These are phyloP conservation scores for Rhagoletis zephyria DNA, from an alignment of 1,140 invertebrate species.

Conservation along the genomic window DNA sequence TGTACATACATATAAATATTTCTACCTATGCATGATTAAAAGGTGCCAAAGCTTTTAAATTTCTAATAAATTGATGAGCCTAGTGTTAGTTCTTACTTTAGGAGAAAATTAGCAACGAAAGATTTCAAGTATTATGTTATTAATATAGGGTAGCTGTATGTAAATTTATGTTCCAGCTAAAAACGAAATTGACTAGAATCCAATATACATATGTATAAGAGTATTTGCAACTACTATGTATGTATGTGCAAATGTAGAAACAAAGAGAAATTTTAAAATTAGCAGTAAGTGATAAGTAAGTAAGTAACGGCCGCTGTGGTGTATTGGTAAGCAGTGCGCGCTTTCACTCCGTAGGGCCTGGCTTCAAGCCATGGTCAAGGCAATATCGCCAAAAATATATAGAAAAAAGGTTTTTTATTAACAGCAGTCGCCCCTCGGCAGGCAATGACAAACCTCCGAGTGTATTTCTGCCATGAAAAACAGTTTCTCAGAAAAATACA, in stretches of 20 bases:
- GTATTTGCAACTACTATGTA: too few species aligned
- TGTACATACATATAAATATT: too few species aligned
- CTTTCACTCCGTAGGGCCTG: too few species aligned
- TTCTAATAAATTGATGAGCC: neutral
- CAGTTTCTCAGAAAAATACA: too few species aligned
- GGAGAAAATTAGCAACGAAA: neutral
- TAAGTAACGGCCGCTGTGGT: too few species aligned
- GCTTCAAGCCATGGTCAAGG: too few species aligned
- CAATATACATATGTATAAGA: neutral
- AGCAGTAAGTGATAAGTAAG: neutral
- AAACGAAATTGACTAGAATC: neutral
- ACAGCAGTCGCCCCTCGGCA: too few species aligned
- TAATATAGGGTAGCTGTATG: neutral
- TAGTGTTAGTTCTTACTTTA: neutral
- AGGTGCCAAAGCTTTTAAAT: conserved; percentile 54
- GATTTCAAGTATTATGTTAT: conserved; percentile 39
- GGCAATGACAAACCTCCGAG: too few species aligned
- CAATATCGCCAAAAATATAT: too few species aligned
- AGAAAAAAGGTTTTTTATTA: too few species aligned
- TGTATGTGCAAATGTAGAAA: neutral
- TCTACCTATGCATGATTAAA: conserved; percentile 18
- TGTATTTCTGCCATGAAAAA: too few species aligned
- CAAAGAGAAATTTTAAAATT: neutral
- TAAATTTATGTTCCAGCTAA: neutral
- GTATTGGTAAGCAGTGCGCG: too few species aligned